A percentile compares a stretch with the other conserved stretches of the same genome.
Evolutionary conservation across 2,113 vertebrate genomes (phyloP).

Genomic region (Pristiophorus japonicus): DNA sequence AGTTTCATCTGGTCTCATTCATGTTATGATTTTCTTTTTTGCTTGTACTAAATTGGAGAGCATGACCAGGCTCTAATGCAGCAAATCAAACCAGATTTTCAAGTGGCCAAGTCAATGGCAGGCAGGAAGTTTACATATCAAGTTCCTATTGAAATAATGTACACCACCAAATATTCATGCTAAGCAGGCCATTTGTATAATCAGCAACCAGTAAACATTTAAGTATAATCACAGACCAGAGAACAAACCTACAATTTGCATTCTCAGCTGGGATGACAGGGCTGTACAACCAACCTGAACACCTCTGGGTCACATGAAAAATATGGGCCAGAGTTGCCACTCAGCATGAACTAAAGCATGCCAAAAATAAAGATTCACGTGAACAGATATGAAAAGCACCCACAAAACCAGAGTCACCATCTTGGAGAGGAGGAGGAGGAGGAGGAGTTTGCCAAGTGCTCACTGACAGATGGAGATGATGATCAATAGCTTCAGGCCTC

Average conservation of each 20-base stretch:
- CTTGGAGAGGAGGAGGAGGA: too few species aligned
- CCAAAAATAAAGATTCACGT: too few species aligned
- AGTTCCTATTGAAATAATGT: constrained; percentile 24
- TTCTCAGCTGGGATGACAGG: background rate
- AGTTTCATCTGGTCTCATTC: too few species aligned
- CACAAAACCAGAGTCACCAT: too few species aligned
- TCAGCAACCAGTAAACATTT: background rate
- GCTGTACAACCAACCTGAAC: background rate
- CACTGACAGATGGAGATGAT: too few species aligned
- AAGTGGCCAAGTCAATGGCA: background rate
- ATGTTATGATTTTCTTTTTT: too few species aligned
- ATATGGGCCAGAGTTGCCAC: too few species aligned
- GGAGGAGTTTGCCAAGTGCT: too few species aligned
- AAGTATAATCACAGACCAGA: background rate
- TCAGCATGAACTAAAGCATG: too few species aligned
- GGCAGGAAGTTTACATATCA: background rate
- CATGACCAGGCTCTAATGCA: background rate
- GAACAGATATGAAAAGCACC: too few species aligned
- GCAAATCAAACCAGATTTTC: background rate
- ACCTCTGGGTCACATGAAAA: background rate
- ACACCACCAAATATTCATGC: background rate
- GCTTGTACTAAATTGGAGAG: too few species aligned
- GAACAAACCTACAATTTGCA: background rate
- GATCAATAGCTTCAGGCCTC: background rate
- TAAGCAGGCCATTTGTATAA: background rate